Conservation (phyloP, 1,140 invertebrate genomes). For the Zaprionus ghesquierei region DNA sequence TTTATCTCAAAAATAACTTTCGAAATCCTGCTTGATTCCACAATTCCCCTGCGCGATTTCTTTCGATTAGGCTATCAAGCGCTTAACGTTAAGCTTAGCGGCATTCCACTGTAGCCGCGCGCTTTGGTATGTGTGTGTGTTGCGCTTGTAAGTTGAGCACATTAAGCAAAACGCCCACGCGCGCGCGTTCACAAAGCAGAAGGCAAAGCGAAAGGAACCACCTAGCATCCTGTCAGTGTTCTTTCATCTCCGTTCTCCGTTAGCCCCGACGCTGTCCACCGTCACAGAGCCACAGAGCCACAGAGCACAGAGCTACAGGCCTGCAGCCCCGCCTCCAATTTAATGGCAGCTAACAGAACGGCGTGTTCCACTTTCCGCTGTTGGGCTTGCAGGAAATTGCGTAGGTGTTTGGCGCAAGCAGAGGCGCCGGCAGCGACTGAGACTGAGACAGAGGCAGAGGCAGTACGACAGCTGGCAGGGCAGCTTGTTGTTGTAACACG, state of each 20-base stretch:
- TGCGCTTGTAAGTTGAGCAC: conserved; percentile 45
- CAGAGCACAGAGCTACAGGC: not conserved
- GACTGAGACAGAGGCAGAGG: not conserved
- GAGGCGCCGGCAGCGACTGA: not conserved
- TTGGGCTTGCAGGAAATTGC: conserved; percentile 74
- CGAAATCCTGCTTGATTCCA: not conserved
- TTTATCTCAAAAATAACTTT: not conserved
- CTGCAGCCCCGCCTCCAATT: conserved; percentile 26
- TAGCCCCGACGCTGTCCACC: not conserved
- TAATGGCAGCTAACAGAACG: conserved; percentile 15
- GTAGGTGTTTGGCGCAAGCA: conserved; percentile 65
- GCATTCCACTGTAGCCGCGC: conserved; percentile 20
- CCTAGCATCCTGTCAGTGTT: conserved; percentile 39
- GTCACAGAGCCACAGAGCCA: not conserved
- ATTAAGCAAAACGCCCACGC: conserved; percentile 50
- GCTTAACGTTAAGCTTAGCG: conserved; percentile 1
- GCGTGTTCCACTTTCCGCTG: conserved; percentile 62
- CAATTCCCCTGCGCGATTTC: not conserved
- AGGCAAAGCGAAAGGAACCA: conserved; percentile 25
- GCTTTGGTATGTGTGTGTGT: conserved; percentile 1
- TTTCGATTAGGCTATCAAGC: not conserved
- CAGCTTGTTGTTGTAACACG: conserved; percentile 15
- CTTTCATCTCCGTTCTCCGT: conserved; percentile 33
- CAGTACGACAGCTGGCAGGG: conserved; percentile 30
- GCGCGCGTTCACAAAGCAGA: conserved; percentile 30